These are phyloP conservation scores for Dryobates pubescens DNA, from an alignment of 2,797 vertebrate genomes.

Conservation along the genomic window DNA sequence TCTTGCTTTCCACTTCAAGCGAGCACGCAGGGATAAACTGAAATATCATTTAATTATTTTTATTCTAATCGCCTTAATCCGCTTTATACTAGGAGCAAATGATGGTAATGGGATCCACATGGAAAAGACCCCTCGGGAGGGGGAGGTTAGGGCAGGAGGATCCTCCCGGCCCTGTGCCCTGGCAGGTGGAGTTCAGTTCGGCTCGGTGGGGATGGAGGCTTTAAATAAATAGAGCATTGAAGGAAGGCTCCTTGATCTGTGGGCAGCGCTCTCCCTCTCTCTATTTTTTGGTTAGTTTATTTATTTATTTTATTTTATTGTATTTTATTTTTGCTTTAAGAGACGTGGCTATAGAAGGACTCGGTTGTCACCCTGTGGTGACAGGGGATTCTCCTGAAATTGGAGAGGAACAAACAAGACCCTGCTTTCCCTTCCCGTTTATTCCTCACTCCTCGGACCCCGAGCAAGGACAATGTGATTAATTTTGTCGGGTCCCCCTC, in stretches of 20 bases:
- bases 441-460: not conserved
- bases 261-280: too few species aligned
- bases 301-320: too few species aligned
- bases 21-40: not conserved
- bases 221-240: too few species aligned
- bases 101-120: slow-evolving; percentile 22
- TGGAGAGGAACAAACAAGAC: fast-evolving
- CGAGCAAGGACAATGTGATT: not conserved
- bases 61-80: slow-evolving; percentile 45
- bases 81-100: not conserved
- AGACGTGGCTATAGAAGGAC: not conserved
- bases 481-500: not conserved
- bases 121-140: not conserved
- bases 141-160: not conserved
- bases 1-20: not conserved
- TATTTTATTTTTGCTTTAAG: not conserved
- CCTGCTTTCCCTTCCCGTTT: fast-evolving
- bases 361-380: not conserved
- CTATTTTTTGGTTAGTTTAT: too few species aligned
- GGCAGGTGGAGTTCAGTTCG: slow-evolving; percentile 15
- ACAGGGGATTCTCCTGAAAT: not conserved
- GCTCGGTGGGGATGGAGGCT: not conserved
- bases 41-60: slow-evolving; percentile 34
- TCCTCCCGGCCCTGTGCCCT: not conserved
- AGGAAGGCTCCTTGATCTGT: fast-evolving